phyloP scores from a whole-genome alignment of 2,113 vertebrate genomes.

The Lepisosteus oculatus region DNA sequence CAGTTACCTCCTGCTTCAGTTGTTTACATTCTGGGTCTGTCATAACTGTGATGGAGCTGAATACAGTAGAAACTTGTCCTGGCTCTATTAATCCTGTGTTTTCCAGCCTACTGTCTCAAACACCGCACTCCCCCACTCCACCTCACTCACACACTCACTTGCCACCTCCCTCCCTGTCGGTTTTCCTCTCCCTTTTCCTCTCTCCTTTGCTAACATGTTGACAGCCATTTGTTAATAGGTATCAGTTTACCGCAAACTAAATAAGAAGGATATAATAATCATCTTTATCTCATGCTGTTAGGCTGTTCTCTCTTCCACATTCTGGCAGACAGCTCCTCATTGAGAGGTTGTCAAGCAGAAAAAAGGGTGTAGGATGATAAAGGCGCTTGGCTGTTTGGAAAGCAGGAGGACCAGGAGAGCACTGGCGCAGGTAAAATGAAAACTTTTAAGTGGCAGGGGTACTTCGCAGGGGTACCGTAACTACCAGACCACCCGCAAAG shows the following conservation, averaged over 20 bases:
- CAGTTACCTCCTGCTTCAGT: slow-evolving; percentile 34
- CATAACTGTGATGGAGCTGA: slow-evolving; percentile 38
- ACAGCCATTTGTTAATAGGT: slow-evolving; percentile 68
- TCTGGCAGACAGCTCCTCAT: slow-evolving; percentile 66
- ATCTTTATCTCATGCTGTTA: slow-evolving; percentile 65
- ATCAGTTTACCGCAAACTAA: slow-evolving; percentile 60
- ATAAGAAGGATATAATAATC: slow-evolving; percentile 71
- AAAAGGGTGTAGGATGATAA: slow-evolving; percentile 60
- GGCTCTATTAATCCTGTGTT: slow-evolving; percentile 52
- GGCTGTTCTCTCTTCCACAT: slow-evolving; percentile 57
- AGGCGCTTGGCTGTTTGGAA: slow-evolving; percentile 36
- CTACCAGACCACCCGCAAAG: slow-evolving; percentile 62
- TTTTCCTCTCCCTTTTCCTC: slow-evolving; percentile 44
- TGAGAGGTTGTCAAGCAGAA: slow-evolving; percentile 73
- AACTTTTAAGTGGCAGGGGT: slow-evolving; percentile 66
- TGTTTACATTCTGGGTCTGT: slow-evolving; percentile 51
- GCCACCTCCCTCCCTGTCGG: slow-evolving; percentile 26
- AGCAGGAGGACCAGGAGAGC: not conserved
- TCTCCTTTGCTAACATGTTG: slow-evolving; percentile 61
- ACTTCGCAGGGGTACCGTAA: slow-evolving; percentile 61
- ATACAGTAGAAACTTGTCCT: slow-evolving; percentile 39
- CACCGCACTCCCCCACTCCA: slow-evolving; percentile 13
- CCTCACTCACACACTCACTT: slow-evolving; percentile 41
- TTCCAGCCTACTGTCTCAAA: slow-evolving; percentile 12
- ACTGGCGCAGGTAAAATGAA: slow-evolving; percentile 48